These are phyloP conservation scores for Campoplex capitator DNA, from an alignment of 2,888 invertebrate species.

Conservation along the genomic window DNA sequence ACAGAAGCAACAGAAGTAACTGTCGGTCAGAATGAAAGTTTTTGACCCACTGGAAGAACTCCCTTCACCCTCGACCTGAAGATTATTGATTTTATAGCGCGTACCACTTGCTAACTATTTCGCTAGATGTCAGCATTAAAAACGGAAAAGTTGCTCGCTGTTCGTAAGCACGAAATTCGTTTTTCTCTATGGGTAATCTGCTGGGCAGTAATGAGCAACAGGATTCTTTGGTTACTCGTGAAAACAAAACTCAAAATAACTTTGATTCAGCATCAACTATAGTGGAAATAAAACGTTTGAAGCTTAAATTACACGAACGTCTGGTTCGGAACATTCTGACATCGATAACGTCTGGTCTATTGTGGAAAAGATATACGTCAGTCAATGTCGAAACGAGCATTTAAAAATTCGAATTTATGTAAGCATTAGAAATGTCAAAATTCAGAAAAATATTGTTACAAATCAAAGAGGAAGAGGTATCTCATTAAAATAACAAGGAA, in stretches of 20 bases:
- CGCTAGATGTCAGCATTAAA: conserved; percentile 41
- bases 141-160: background rate
- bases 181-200: too few species aligned
- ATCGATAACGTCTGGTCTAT: too few species aligned
- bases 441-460: background rate
- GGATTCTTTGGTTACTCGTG: too few species aligned
- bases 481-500: background rate
- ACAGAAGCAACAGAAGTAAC: background rate
- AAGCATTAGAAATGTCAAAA: background rate
- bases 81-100: background rate
- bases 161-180: background rate
- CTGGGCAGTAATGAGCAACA: too few species aligned
- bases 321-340: background rate
- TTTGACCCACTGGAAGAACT: background rate
- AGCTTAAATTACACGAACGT: background rate
- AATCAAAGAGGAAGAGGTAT: background rate
- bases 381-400: background rate
- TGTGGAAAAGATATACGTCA: too few species aligned
- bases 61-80: background rate
- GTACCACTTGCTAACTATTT: conserved; percentile 6
- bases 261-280: background rate
- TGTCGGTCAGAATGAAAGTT: background rate
- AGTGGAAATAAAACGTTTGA: background rate
- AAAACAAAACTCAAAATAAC: background rate
- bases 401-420: too few species aligned